Conservation (phyloP, 2,113 vertebrate species). For the Leucopsar rothschildi region DNA sequence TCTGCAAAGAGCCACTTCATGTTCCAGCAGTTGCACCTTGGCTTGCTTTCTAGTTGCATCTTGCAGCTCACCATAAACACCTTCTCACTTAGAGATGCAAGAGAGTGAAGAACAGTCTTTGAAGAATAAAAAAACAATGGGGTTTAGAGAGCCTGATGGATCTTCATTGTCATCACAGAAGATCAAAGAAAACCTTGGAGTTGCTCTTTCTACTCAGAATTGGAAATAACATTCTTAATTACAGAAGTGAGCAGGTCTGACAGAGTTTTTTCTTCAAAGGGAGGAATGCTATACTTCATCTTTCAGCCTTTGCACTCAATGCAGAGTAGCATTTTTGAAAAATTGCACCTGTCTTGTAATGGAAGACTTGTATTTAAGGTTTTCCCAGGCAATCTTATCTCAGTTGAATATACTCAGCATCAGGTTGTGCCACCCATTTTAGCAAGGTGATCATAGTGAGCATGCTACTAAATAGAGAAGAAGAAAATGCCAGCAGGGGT, state of each 20-base stretch:
- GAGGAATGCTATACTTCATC: not conserved
- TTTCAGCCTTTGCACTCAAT: not conserved
- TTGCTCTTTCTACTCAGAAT: not conserved
- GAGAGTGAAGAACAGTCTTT: conserved; percentile 1
- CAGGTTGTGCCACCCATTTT: not conserved
- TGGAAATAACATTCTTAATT: conserved; percentile 52
- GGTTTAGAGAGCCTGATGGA: not conserved
- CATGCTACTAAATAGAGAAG: not conserved
- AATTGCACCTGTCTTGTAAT: not conserved
- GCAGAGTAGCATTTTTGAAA: not conserved
- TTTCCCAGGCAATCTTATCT: not conserved
- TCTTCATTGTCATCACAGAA: conserved; percentile 26
- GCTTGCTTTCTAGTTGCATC: conserved; percentile 22
- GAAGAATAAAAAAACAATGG: conserved; percentile 16
- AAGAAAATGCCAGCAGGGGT: not conserved
- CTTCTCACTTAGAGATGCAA: not conserved
- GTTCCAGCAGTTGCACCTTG: not conserved
- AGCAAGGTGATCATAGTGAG: not conserved
- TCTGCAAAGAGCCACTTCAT: not conserved
- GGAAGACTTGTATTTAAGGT: not conserved
- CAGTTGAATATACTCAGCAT: not conserved
- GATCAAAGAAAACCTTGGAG: conserved; percentile 33
- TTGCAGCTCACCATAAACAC: not conserved
- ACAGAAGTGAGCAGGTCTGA: conserved; percentile 11
- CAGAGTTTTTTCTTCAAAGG: conserved; percentile 22